Conservation (phyloP, 1,140 invertebrate genomes). For the Berghia stephanieae region DNA sequence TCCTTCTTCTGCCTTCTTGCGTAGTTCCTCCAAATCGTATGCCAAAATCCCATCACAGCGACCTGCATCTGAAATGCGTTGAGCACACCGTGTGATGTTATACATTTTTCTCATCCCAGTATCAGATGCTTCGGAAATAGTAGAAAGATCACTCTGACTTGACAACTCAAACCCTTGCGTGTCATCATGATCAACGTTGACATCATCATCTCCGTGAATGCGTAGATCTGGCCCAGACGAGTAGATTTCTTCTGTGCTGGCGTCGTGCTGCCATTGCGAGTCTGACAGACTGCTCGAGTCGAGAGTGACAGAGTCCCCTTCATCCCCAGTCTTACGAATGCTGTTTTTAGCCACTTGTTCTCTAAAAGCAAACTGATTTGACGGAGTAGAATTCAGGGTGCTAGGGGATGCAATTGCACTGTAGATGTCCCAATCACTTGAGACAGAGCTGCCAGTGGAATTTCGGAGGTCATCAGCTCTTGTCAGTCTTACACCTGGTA, state of each 20-base stretch:
- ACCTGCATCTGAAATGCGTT: neutral
- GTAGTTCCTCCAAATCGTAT: neutral
- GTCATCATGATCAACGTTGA: neutral
- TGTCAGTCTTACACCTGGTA: conserved; percentile 21
- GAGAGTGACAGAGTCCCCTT: neutral
- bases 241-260: neutral
- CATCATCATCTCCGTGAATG: neutral
- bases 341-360: conserved; percentile 28
- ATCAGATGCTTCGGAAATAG: neutral
- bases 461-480: conserved; percentile 19
- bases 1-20: neutral
- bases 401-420: conserved; percentile 35
- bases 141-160: neutral
- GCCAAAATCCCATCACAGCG: too few species aligned
- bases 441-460: conserved; percentile 31
- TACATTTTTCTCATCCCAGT: neutral
- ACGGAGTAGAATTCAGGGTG: conserved; percentile 3
- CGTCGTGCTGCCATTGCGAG: neutral
- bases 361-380: conserved; percentile 27
- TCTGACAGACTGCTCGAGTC: neutral
- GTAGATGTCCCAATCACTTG: conserved; percentile 42
- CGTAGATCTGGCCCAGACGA: neutral
- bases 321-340: neutral
- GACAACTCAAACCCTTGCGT: neutral
- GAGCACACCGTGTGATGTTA: neutral